Base-by-base conservation (phyloP, 2,113 vertebrate genomes). In the Proterorhinus semilunaris region DNA sequence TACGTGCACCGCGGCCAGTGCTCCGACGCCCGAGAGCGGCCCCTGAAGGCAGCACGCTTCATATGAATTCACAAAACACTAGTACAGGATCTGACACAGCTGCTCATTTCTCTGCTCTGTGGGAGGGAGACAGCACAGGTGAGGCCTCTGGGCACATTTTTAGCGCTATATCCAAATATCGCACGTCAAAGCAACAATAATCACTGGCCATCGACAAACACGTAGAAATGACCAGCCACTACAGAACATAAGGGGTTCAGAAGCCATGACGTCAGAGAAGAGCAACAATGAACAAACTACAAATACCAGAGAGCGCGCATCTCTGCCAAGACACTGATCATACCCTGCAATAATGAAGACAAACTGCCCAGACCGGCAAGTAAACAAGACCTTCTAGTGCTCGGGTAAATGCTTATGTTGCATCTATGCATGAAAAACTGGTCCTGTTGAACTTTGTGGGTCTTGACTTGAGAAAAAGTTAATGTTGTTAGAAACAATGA, bases 61-160 rank as follows among this genome's bases (percentile, higher is more conserved):
- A 55, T 62, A 54, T 51, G 58, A 68, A 62, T 5, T 53, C 36
- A 61, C 53, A 17, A 65, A 53, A 17, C 43, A 17, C 11, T 8
- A 15, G 15, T 36, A 36, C 27, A 36, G 27, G 4, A 2, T 10
- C 13, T n/a, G 13, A 45, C 36, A 61, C 42, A 61, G 6, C 27
- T 8, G 36, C 36, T 47, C 10, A 43, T 47, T 50, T 44, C 27
- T 67, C 15, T 53, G 6, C 50, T 54, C 44, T 50, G 44, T 8
- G n/a, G 44, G 61, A 47, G 7, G 8, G n/a, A 15, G 27, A 61
- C 13, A 9, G 36, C 13, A 21, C 8, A 21, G 58, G 36, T 21
- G n/a, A 10, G 45, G n/a, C 61, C 61, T 45, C 13, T 6, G 27
- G 42, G 58, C 58, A 45, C 6, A 8, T 61, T 61, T 62, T 17